A percentile compares a stretch with the other conserved stretches of the same genome.
phyloP scores from a whole-genome alignment of 2,113 vertebrate species.

The Tragelaphus imberbis region DNA sequence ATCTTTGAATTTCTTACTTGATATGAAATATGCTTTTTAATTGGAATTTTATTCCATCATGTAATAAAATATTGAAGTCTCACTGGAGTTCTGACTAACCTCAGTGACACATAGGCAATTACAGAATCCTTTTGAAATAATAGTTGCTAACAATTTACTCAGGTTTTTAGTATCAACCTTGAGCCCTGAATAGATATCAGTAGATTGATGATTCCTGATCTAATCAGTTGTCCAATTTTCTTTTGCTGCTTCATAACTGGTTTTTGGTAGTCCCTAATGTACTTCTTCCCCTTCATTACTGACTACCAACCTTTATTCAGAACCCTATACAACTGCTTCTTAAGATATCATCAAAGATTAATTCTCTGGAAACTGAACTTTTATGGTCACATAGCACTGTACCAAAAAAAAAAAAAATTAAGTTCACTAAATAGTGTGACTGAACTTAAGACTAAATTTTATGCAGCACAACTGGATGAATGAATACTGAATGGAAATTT shows the following conservation, averaged over 20 bases:
- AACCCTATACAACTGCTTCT: slow-evolving; percentile 15
- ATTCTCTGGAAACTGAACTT: slow-evolving; percentile 26
- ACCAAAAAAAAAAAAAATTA: neutral
- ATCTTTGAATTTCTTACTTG: neutral
- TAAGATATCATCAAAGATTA: slow-evolving; percentile 10
- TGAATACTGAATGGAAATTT: neutral
- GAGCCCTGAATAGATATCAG: neutral
- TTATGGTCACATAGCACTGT: neutral
- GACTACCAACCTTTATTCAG: neutral
- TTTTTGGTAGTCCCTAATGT: neutral
- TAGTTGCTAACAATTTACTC: neutral
- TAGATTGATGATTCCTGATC: neutral
- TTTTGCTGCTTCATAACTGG: neutral
- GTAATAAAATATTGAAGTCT: neutral
- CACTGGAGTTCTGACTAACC: neutral
- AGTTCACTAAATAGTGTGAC: neutral
- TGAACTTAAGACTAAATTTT: neutral
- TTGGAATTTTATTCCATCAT: neutral
- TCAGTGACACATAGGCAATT: neutral
- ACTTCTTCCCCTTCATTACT: neutral
- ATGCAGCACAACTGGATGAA: neutral
- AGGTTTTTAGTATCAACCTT: neutral
- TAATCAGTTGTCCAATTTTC: slow-evolving; percentile 4
- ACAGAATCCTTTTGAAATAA: neutral
- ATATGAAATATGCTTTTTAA: neutral